Percentiles rank a stretch among this genome's conserved stretches.
phyloP scores from a whole-genome alignment of 2,113 vertebrate species.

The Salminus brasiliensis region DNA sequence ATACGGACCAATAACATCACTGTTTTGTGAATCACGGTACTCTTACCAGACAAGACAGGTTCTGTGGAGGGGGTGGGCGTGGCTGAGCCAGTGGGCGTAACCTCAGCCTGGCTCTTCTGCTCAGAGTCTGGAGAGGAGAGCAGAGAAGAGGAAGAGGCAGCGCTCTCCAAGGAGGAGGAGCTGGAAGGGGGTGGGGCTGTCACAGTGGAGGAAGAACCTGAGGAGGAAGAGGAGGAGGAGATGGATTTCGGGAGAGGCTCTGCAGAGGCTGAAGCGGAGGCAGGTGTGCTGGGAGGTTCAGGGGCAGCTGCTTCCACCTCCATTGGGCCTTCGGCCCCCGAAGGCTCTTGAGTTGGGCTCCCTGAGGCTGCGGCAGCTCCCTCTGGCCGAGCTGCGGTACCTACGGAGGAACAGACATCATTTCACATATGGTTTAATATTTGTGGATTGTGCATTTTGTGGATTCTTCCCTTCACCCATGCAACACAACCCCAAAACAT shows the following conservation, averaged over 20 bases:
- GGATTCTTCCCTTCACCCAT: too few species aligned
- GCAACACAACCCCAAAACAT: too few species aligned
- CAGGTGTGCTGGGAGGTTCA: slow-evolving; percentile 39
- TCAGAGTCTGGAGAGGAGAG: slow-evolving; percentile 82
- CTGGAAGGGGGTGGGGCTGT: slow-evolving; percentile 79
- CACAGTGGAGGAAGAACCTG: slow-evolving; percentile 74
- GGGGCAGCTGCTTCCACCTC: slow-evolving; percentile 71
- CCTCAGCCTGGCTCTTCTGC: slow-evolving; percentile 71
- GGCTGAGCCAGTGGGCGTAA: slow-evolving; percentile 49
- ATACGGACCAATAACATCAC: not conserved
- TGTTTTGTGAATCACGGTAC: not conserved
- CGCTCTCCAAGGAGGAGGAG: slow-evolving; percentile 79
- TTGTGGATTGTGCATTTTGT: too few species aligned
- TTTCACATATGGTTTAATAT: too few species aligned
- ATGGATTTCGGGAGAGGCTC: slow-evolving; percentile 68
- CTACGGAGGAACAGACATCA: slow-evolving; percentile 40
- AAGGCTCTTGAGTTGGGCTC: slow-evolving; percentile 64
- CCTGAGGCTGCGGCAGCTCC: slow-evolving; percentile 63
- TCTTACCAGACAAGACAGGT: slow-evolving; percentile 69
- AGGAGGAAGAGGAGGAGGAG: slow-evolving; percentile 80
- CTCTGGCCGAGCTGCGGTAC: slow-evolving; percentile 74
- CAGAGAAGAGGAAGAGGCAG: slow-evolving; percentile 76
- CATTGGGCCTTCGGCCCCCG: slow-evolving; percentile 69
- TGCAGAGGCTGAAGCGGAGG: slow-evolving; percentile 71
- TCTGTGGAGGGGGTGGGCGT: slow-evolving; percentile 62